Percentiles rank a stretch among this genome's conserved stretches.
Evolutionary conservation across 2,113 vertebrate genomes (phyloP).

Genomic region (Python bivittatus): DNA sequence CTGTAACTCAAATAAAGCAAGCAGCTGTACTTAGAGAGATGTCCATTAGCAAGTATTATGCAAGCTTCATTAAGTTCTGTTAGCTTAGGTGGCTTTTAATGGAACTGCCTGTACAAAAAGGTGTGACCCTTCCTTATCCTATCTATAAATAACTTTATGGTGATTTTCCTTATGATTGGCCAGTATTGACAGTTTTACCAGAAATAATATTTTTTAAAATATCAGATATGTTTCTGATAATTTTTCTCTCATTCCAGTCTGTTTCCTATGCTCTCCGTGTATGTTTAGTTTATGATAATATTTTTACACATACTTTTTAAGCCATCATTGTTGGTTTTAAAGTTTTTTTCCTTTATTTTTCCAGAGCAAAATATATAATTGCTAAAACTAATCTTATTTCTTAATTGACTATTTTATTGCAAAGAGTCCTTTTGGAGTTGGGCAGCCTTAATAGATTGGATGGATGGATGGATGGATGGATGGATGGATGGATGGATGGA

Average conservation of each 20-base stretch:
- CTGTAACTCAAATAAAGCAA: conserved; percentile 55
- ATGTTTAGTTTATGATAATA: background rate
- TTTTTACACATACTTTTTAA: background rate
- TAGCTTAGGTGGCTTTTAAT: conserved; percentile 71
- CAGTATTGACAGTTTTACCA: background rate
- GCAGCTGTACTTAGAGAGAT: conserved; percentile 59
- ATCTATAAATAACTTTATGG: background rate
- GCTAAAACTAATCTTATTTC: background rate
- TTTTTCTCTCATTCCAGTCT: background rate
- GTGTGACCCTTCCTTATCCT: conserved; percentile 48
- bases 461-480: too few relatives aligned
- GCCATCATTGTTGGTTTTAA: background rate
- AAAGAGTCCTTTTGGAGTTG: too few relatives aligned
- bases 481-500: too few relatives aligned
- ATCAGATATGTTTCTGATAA: background rate
- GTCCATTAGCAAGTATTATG: conserved; percentile 73
- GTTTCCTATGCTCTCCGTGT: background rate
- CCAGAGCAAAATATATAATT: background rate
- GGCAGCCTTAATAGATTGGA: too few relatives aligned
- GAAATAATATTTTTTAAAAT: background rate
- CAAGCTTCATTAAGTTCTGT: conserved; percentile 74
- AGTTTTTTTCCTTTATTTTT: background rate
- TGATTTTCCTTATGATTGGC: background rate
- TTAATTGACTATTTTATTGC: background rate
- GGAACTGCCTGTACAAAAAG: conserved; percentile 57